Evolutionary conservation across 2,113 vertebrate species (phyloP), one percentile per base, ranked within the genome.

Genomic region (Trogon surrucura): DNA sequence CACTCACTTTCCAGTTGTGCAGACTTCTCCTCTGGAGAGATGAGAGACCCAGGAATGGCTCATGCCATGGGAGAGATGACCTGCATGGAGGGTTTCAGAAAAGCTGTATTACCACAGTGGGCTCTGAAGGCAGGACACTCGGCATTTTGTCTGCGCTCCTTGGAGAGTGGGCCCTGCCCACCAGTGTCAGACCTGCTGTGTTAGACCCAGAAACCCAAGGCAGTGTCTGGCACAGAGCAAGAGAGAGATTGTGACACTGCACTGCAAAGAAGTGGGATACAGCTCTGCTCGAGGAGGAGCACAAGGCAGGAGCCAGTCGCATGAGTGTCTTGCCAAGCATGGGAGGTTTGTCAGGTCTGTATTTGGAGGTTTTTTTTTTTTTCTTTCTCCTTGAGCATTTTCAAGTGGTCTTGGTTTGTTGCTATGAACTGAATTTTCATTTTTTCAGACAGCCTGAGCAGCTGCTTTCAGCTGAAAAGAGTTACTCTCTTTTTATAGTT

Each of bases 201-300:
- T 61, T 27, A 64, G 22, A 70, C 27, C 47, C 26, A 27, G 11
- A 4, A 2, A 34, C 11, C 30, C 2, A 0, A 41, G 64, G 50
- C 21, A 16, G 12, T 0, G 0, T 18, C 25, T 56, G 47, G 12
- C 6, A 5, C 0, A 0, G 44, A 67, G n/a, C 32, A 54, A 51
- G 51, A 58, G 54, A 19, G 8, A 27, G 27, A 18, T 6, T 3
- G 1, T 36, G 32, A 47, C 17, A 22, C 11, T 9, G 5, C 1
- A 1, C 38, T 80, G 58, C n/a, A n/a, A 19, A 65, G 41, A 48
- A 45, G 7, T 16, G 18, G 34, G 19, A 22, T 50, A 10, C 8
- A 80, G 19, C 47, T 92, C 60, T 80, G 25, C n/a, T 58, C 0
- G 1, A 80, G n/a, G 13, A 80, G n/a, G 17, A 80, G 13, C 1